Conservation (phyloP, 2,888 invertebrate genomes). For the Cataglyphis albicans region DNA sequence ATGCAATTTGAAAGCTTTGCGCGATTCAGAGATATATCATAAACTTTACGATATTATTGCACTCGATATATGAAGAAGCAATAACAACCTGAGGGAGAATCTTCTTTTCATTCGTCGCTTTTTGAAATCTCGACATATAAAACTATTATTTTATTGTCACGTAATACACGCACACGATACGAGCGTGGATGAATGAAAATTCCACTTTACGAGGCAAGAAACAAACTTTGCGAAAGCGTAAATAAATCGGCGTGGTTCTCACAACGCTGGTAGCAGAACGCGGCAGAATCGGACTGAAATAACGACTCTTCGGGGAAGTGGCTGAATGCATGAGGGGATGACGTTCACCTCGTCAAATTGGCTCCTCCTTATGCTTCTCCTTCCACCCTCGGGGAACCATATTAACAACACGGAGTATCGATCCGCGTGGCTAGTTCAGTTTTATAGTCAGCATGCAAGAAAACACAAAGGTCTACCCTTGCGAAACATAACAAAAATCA, state of each 20-base stretch:
- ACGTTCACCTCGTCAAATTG: slow-evolving; percentile 53
- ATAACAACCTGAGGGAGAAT: slow-evolving; percentile 19
- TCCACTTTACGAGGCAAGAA: slow-evolving; percentile 31
- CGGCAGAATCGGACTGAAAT: slow-evolving; percentile 54
- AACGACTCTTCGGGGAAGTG: slow-evolving; percentile 52
- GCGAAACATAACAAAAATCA: background rate
- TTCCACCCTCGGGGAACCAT: slow-evolving; percentile 48
- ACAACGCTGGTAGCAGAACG: slow-evolving; percentile 31
- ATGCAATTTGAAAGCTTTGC: background rate
- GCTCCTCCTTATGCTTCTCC: slow-evolving; percentile 37
- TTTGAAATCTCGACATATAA: slow-evolving; percentile 21
- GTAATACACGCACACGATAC: background rate
- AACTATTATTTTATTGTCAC: background rate
- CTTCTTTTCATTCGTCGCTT: slow-evolving; percentile 25
- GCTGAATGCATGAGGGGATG: slow-evolving; percentile 46
- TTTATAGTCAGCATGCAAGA: slow-evolving; percentile 30
- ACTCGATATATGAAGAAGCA: background rate
- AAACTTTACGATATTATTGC: background rate
- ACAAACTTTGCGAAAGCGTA: slow-evolving; percentile 46
- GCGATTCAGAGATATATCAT: background rate
- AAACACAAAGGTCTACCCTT: slow-evolving; percentile 4
- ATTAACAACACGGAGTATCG: slow-evolving; percentile 38
- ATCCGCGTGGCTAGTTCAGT: slow-evolving; percentile 10
- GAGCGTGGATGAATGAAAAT: slow-evolving; percentile 27
- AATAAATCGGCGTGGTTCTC: slow-evolving; percentile 44